These are phyloP conservation scores for Rhodinocichla rosea DNA, from an alignment of 2,113 vertebrate species.

Conservation along the genomic window DNA sequence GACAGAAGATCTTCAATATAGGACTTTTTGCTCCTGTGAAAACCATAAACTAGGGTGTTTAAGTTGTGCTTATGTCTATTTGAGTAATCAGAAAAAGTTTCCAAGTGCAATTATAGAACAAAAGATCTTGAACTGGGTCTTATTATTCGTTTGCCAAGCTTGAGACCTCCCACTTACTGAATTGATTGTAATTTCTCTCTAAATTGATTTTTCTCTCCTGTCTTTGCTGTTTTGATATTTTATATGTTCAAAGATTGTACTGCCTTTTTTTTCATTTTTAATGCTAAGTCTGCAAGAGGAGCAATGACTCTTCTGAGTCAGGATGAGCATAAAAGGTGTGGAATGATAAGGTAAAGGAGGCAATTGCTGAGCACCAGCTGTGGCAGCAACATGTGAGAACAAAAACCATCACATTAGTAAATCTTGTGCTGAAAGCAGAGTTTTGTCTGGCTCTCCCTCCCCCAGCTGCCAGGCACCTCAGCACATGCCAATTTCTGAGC, in stretches of 20 bases:
- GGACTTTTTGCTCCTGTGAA: not conserved
- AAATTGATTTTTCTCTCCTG: not conserved
- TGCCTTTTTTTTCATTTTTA: not conserved
- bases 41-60: not conserved
- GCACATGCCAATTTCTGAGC: not conserved
- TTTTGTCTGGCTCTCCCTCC: not conserved
- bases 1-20: not conserved
- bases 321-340: not conserved
- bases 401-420: not conserved
- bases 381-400: not conserved
- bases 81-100: conserved; percentile 36
- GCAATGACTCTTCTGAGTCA: not conserved
- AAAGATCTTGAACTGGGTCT: not conserved
- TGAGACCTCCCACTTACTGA: not conserved
- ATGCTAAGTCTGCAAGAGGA: not conserved
- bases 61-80: not conserved
- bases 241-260: not conserved
- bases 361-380: not conserved
- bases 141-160: not conserved
- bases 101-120: conserved; percentile 32
- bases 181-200: conserved; percentile 10
- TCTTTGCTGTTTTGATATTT: not conserved
- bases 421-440: not conserved
- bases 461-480: not conserved
- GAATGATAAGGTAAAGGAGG: not conserved